Conservation (phyloP, 2,113 vertebrate species). For the Philantomba maxwellii region DNA sequence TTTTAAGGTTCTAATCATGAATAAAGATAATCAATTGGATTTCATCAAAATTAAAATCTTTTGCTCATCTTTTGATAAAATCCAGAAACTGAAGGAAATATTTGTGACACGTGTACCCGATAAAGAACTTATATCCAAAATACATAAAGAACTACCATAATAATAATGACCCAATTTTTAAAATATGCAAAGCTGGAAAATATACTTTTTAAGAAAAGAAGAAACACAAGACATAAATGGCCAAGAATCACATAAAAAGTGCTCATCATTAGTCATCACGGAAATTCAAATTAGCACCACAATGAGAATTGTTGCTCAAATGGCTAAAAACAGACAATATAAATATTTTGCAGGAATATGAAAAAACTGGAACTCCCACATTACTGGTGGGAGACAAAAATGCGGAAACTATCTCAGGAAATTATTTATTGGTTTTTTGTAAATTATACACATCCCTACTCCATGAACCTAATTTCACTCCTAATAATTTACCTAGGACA, state of each 20-base stretch:
- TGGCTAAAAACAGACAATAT: background rate
- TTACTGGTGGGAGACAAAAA: background rate
- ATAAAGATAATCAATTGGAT: background rate
- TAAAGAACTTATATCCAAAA: background rate
- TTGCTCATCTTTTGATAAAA: background rate
- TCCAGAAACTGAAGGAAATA: background rate
- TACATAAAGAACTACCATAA: background rate
- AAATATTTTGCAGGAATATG: background rate
- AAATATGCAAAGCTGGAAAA: background rate
- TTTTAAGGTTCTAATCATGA: background rate
- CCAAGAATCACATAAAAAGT: background rate
- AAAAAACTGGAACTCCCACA: background rate
- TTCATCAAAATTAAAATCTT: background rate
- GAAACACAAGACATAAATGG: background rate
- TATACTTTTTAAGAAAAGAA: background rate
- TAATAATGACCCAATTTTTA: background rate
- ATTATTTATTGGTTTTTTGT: background rate
- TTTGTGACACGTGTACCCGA: background rate
- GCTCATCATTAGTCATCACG: background rate
- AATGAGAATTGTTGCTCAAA: background rate
- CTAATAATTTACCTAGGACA: background rate
- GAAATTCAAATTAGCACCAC: background rate
- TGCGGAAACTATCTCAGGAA: background rate
- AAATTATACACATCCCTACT: background rate
- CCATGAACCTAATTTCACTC: background rate